Base-by-base conservation (phyloP, 2,113 vertebrate species). In the Protobothrops flavoviridis region DNA sequence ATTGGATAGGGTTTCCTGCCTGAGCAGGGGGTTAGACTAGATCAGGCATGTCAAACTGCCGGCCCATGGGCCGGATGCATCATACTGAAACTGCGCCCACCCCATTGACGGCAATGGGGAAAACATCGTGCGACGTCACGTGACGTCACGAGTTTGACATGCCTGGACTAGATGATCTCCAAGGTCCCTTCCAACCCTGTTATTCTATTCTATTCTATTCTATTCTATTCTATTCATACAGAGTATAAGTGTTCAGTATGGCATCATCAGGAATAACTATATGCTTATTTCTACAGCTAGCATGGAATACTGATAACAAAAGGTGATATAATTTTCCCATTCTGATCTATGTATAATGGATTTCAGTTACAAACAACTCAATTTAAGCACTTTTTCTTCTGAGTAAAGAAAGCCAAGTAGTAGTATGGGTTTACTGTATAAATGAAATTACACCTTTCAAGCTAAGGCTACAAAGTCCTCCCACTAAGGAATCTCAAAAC, bases 161-260 rank as follows among this genome's bases (percentile, higher is more conserved):
- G 48, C 48, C 48, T 50, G 48, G 48, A 50, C 8, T 50, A 8
- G 48, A 50, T 50, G 48, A 50, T 50, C 48, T 50, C 48, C 48
- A 10, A 50, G 48, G 8, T 50, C 48, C 8, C 48, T 9, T 50
- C 8, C 48, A 50, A 50, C 48, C 8, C 48, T 50, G 48, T 50
- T 50, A 50, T 50, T 50, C 48, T 50, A 50, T 7, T 50, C 48
- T 48, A 48, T 7, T 48, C 48, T 7, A 48, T 6, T 48, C 48
- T 48, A 48, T 7, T 48, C 48, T 48, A 48, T 8, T 50, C 48
- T 50, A 50, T 50, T 95, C 94, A 26, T 59, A 91, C 89, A 89
- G 26, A 85, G 5, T 23, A 92, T 96, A 91, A 74, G n/a, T 95
- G 43, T 92, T 94, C 87, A 23, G 64, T 94, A 94, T 95, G 24